Percentiles rank a stretch among this genome's conserved stretches.
Evolutionary conservation across 2,797 vertebrate genomes (phyloP).

Genomic region (Lutjanus campechanus): DNA sequence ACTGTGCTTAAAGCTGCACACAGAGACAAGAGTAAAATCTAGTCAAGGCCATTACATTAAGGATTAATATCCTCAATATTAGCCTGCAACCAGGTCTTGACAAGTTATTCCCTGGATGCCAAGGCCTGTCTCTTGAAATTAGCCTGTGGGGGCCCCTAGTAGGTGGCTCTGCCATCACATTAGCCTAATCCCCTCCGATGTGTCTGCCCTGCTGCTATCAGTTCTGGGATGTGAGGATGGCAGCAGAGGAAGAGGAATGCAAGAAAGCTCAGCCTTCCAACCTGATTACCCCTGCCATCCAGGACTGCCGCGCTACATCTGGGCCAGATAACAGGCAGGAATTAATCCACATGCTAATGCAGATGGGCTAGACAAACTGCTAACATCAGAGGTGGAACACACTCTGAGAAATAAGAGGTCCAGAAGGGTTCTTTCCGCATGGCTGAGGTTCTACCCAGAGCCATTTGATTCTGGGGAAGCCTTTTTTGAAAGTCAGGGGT

Average conservation of each 20-base stretch:
- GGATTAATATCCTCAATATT: constrained; percentile 82
- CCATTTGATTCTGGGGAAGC: too few species aligned
- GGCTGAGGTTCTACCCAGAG: too few species aligned
- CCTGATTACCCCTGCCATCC: constrained; percentile 71
- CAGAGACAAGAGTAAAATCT: constrained; percentile 76
- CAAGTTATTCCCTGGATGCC: constrained; percentile 77
- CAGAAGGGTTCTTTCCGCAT: too few species aligned
- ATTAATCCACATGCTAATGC: constrained; percentile 79
- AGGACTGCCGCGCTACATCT: constrained; percentile 72
- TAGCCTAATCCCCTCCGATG: constrained; percentile 85
- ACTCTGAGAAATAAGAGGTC: too few species aligned
- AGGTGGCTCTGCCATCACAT: constrained; percentile 85
- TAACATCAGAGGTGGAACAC: constrained; percentile 58
- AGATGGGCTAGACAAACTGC: constrained; percentile 62
- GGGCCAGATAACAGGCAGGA: constrained; percentile 78
- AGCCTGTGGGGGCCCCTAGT: constrained; percentile 70
- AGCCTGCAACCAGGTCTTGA: constrained; percentile 78
- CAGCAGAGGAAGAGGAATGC: constrained; percentile 49
- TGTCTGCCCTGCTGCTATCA: constrained; percentile 76
- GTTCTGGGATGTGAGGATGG: constrained; percentile 71
- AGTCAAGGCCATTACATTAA: constrained; percentile 78
- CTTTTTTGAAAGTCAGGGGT: too few species aligned
- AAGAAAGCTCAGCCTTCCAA: constrained; percentile 68
- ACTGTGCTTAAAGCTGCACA: constrained; percentile 72
- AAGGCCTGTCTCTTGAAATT: constrained; percentile 76